Base-by-base conservation (phyloP, 2,797 vertebrate species). In the Spinus pinus region DNA sequence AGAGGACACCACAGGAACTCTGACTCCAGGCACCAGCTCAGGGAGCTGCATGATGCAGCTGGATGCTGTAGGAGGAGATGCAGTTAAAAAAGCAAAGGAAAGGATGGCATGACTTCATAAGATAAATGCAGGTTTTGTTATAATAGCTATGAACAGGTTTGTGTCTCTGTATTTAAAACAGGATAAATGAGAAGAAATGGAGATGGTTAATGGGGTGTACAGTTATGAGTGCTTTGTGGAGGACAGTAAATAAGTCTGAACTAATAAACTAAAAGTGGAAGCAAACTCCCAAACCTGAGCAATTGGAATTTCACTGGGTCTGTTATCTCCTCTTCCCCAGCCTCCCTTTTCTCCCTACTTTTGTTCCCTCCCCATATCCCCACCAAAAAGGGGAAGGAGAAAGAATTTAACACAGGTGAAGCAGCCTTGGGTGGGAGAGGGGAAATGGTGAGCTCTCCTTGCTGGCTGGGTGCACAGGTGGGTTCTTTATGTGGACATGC, bases 371-470 rank as follows among this genome's bases (percentile, higher is more conserved):
- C 24, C 10, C 7, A 7, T 15, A 11, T 22, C 7, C 10, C 17
- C 31, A 17, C 37, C 2, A 5, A 6, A 53, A 86, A 35, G 13
- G 14, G 35, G 28, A 22, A 46, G 27, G 58, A 42, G 42, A 10
- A 58, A 24, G 23, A 58, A 58, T 56, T 51, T 14, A 14, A 4
- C 11, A 2, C 18, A 13, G 61, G 57, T 42, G 22, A 56, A 65
- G 71, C 39, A 79, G 46, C 18, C 0, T 9, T n/a, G 7, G 23
- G 12, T 50, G 47, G 12, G 7, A 17, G 41, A 49, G 33, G n/a
- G 64, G 44, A 39, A 19, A 15, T 4, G 0, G 0, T 22, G 65
- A 78, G 49, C 35, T 56, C 22, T 30, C 1, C 0, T 10, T 62
- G 75, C 64, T 70, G 44, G 18, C 39, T 47, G 54, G 8, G 28